Base-by-base conservation (phyloP, 2,113 vertebrate genomes). In the Prunella fulvescens region DNA sequence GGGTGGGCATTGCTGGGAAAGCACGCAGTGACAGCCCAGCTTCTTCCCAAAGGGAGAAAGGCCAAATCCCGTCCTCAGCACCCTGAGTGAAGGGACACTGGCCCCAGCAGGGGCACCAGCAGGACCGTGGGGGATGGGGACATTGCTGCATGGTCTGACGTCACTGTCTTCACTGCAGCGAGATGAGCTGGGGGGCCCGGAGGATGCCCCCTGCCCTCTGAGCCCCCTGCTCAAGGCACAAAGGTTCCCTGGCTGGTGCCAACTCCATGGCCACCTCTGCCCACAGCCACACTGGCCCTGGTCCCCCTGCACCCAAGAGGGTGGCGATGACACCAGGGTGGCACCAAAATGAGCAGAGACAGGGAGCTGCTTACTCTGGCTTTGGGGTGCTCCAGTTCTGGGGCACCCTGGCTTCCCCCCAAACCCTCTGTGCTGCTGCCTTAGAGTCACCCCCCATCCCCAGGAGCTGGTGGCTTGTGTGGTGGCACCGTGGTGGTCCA, bases 141-240 rank as follows among this genome's bases (percentile, higher is more conserved):
- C 56, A 60, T 4, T 0, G 3, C 61, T 79, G 72, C 6, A 7
- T 9, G 10, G 37, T 50, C 35, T 54, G 76, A 91, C 1, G 0
- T 19, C 62, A 48, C 51, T 2, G 13, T 69, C 77, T 66, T 58
- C 2, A 1, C 42, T 3, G 24, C 93, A 86, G 69, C 0, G 0
- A 70, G 56, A 51, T 1, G 22, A 87, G 81, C 62, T 26, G 31
- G 40, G 53, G 79, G 54, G n/a, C 39, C 39, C 0, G 0, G 90
- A 82, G 82, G 70, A 82, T 29, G 31, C 14, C 16, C 45, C 81
- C 50, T 31, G 74, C 71, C n/a, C 62, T 62, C 62, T 1, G 3
- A 90, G 66, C 24, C 81, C 88, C 85, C 82, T 33, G 60, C 86
- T 95, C 95, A 97, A 97, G 96, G 96, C 96, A 97, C 96, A 83